Base-by-base conservation (phyloP, 2,797 vertebrate species). In the Miopithecus talapoin region DNA sequence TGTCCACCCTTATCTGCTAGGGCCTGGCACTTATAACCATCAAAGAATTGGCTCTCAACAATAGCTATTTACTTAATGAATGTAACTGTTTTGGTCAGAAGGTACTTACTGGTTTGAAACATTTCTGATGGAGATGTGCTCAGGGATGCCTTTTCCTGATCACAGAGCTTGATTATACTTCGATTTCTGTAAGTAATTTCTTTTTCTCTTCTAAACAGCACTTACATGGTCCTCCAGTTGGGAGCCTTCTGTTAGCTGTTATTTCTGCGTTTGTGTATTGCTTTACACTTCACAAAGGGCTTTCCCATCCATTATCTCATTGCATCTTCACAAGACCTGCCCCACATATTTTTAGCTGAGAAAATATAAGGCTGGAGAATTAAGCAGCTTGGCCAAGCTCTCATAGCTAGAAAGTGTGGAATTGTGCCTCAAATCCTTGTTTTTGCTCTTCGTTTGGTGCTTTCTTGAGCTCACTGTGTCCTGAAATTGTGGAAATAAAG, bases 161-260 rank as follows among this genome's bases (percentile, higher is more conserved):
- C 68, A 1, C 43, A 9, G 26, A 33, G 75, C 13, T 89, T 8
- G 14, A 16, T 1, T 50, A 12, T 12, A 13, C 57, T n/a, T 5
- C 3, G 0, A 1, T 39, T 22, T 76, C 50, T 70, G 4, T 26
- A 59, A 16, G 4, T 30, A 59, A 19, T 7, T 39, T 33, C 26
- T 14, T 78, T 74, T 88, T 28, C 1, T 26, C 46, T 21, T 64
- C 33, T 14, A 0, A 28, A 7, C 2, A 30, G 59, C 64, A 33
- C 59, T 22, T 24, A 2, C 4, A 0, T 1, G 13, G 16, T 16
- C 26, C 53, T 30, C 50, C 12, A n/a, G 12, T 2, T 1, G 14
- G 11, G 26, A 30, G 17, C 12, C 10, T 64, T 30, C 43, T 13
- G 64, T 48, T 12, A 46, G 9, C 16, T n/a, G 3, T 8, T 8